Evolutionary conservation across 1,140 invertebrate species (phyloP).

Genomic region (Chrysopa pallens): DNA sequence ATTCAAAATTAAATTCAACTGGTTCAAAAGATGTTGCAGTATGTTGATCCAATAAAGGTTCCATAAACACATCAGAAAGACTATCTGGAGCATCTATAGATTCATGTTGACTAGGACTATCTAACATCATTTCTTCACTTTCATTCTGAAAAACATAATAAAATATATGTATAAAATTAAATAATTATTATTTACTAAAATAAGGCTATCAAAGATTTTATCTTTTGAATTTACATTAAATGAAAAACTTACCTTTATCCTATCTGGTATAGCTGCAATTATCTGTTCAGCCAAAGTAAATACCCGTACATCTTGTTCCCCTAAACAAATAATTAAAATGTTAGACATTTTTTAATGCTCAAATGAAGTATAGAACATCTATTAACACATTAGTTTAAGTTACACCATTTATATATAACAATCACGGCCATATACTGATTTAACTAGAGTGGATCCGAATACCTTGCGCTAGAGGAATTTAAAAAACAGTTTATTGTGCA

Average conservation of each 20-base stretch:
- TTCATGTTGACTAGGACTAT: constrained; percentile 19
- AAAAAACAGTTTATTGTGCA: no score
- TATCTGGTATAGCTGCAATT: constrained; percentile 90
- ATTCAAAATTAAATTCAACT: constrained; percentile 58
- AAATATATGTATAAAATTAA: neutral
- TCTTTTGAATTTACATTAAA: no score
- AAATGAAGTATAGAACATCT: no score
- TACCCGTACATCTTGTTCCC: constrained; percentile 82
- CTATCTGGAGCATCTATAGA: constrained; percentile 18
- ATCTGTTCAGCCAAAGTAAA: constrained; percentile 92
- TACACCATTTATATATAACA: constrained; percentile 5
- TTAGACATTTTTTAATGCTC: no score
- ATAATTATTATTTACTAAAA: neutral
- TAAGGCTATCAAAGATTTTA: no score
- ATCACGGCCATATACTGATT: neutral
- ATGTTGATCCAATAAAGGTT: constrained; percentile 41
- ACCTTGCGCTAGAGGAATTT: no score
- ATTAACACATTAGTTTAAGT: neutral
- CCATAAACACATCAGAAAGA: constrained; percentile 44
- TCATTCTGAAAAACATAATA: constrained; percentile 30
- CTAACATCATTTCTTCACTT: constrained; percentile 35
- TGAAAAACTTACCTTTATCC: constrained; percentile 63
- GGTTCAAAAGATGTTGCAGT: constrained; percentile 32
- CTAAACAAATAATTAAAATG: constrained; percentile 34
- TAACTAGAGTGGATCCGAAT: no score